Evolutionary conservation across 2,113 vertebrate species (phyloP).

Genomic region (Archilochus colubris): DNA sequence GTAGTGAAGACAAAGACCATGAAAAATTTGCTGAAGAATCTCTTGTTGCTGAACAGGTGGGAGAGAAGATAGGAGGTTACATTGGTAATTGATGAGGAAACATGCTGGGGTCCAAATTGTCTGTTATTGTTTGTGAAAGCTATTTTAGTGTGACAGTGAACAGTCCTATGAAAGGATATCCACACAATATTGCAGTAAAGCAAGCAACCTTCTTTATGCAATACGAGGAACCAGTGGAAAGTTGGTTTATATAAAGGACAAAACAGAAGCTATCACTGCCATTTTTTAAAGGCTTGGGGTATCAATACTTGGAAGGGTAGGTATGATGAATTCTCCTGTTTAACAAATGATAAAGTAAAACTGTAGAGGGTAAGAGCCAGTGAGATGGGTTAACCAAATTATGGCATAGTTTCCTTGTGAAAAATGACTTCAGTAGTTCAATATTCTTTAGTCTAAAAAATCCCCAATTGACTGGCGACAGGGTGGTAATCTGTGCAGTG

Average conservation of each 20-base stretch:
- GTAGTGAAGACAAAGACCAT: background rate
- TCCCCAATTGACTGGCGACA: rapidly evolving
- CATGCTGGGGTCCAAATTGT: background rate
- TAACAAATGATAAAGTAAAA: background rate
- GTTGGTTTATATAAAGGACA: background rate
- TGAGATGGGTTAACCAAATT: background rate
- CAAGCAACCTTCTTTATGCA: background rate
- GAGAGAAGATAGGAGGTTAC: background rate
- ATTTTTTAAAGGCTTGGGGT: background rate
- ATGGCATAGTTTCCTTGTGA: background rate
- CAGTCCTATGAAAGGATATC: background rate
- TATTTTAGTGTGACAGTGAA: background rate
- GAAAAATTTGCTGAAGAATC: background rate
- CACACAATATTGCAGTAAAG: background rate
- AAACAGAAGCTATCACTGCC: background rate
- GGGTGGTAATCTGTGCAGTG: background rate
- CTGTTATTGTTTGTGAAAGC: background rate
- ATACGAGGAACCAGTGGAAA: background rate
- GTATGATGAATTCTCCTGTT: background rate
- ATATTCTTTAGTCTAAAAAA: background rate
- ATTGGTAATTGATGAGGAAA: background rate
- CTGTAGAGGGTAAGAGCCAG: background rate
- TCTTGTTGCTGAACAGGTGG: background rate
- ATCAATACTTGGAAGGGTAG: background rate
- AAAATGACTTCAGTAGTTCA: background rate